A percentile compares a stretch with the other conserved stretches of the same genome.
phyloP scores from a whole-genome alignment of 2,797 vertebrate species.

The Catostomus latipinnis region DNA sequence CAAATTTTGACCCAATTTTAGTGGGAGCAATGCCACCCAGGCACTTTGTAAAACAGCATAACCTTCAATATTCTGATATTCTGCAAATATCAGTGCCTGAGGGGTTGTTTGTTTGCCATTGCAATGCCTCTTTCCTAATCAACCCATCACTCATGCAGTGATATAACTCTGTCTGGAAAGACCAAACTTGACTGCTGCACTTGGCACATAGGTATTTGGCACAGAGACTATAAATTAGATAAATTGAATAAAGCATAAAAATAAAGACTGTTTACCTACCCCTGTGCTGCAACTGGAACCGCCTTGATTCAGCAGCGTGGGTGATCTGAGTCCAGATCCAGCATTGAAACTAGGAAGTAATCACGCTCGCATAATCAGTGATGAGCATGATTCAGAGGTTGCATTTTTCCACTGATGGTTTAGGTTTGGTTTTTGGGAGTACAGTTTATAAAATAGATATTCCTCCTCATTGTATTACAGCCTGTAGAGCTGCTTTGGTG shows the following conservation, averaged over 20 bases:
- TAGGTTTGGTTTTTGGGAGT: background rate
- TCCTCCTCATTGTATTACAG: no score
- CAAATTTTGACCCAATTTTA: conserved; percentile 25
- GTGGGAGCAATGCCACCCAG: conserved; percentile 25
- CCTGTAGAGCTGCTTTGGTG: no score
- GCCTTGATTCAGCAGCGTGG: no score
- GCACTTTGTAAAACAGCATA: conserved; percentile 32
- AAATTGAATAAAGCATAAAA: conserved; percentile 9
- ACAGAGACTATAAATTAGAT: conserved; percentile 13
- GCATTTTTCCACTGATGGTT: no score
- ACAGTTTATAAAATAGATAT: background rate
- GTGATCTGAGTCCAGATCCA: no score
- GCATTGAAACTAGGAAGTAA: no score
- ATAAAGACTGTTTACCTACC: no score
- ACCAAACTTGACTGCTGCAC: conserved; percentile 11
- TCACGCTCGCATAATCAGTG: no score
- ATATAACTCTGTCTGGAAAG: conserved; percentile 26
- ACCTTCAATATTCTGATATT: conserved; percentile 23
- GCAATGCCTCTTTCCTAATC: conserved; percentile 18
- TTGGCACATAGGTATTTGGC: background rate
- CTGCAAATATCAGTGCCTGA: conserved; percentile 29
- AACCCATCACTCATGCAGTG: conserved; percentile 33
- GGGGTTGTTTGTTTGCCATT: conserved; percentile 47
- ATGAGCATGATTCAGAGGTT: no score
- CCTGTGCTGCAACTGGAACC: no score